These are phyloP conservation scores for Rosalia funebris DNA, from an alignment of 2,888 invertebrate genomes.

Conservation along the genomic window DNA sequence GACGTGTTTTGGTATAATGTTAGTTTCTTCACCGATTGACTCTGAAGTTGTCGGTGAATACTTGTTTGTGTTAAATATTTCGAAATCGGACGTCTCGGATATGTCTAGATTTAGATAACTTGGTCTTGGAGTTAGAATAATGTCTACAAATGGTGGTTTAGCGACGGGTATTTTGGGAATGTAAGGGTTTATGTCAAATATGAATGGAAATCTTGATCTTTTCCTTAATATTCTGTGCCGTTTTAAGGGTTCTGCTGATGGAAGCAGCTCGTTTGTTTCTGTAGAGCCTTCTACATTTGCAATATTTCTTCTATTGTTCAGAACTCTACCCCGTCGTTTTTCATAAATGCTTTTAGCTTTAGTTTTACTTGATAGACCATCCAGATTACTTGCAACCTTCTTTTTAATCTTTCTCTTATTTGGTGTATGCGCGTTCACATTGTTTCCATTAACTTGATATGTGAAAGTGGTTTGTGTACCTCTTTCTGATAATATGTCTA, in stretches of 20 bases:
- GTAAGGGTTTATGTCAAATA: constrained; percentile 39
- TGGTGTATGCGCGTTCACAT: background rate
- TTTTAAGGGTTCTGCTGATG: background rate
- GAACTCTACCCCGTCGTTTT: background rate
- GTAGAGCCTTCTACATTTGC: background rate
- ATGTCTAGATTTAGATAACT: background rate
- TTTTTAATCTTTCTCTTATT: background rate
- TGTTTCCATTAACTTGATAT: background rate
- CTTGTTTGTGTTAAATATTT: constrained; percentile 31
- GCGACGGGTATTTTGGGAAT: constrained; percentile 17
- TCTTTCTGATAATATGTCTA: background rate
- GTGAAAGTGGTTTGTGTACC: constrained; percentile 14
- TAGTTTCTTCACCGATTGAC: constrained; percentile 31
- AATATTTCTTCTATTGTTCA: background rate
- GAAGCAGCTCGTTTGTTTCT: background rate
- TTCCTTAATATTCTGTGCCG: background rate
- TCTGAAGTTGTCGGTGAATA: constrained; percentile 29
- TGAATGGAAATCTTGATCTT: too few relatives aligned
- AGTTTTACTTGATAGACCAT: background rate
- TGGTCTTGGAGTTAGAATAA: background rate
- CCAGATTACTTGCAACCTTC: background rate
- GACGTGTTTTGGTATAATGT: constrained; percentile 48
- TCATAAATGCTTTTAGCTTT: background rate
- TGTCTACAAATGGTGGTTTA: background rate
- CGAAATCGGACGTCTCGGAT: background rate